Evolutionary conservation across 2,113 vertebrate species (phyloP).

Genomic region (Phrynocephalus versicolor): DNA sequence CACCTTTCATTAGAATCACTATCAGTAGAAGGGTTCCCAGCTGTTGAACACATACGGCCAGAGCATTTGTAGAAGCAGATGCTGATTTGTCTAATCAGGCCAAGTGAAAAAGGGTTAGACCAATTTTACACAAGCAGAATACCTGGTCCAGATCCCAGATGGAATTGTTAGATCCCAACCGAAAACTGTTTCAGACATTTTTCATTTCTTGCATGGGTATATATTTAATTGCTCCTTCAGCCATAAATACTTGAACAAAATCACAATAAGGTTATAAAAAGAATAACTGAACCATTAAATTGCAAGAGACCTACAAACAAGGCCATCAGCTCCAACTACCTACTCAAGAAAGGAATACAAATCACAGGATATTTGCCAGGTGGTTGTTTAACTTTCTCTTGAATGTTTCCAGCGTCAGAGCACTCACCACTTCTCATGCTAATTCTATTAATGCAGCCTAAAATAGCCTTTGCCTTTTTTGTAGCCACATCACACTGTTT

Average conservation of each 20-base stretch:
- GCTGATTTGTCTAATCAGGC: background rate
- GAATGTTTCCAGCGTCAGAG: too few species aligned
- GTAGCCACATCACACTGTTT: too few species aligned
- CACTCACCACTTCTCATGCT: too few species aligned
- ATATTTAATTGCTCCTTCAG: background rate
- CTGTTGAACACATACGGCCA: background rate
- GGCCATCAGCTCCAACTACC: too few species aligned
- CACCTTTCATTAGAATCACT: constrained; percentile 30
- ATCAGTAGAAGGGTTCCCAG: background rate
- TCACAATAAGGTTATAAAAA: background rate
- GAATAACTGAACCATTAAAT: too few species aligned
- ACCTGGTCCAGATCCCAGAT: background rate
- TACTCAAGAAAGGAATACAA: too few species aligned
- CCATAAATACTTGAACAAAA: background rate
- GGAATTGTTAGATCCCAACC: background rate
- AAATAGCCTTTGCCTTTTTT: too few species aligned
- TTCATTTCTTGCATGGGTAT: background rate
- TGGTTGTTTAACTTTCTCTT: too few species aligned
- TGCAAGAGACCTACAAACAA: too few species aligned
- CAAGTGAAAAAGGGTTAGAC: constrained; percentile 6
- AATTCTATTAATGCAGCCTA: too few species aligned
- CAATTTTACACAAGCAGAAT: background rate
- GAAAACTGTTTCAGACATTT: background rate
- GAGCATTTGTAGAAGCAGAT: constrained; percentile 20
- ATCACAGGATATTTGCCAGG: too few species aligned